Evolutionary conservation across 2,113 vertebrate species (phyloP).

Genomic region (Gila orcuttii): DNA sequence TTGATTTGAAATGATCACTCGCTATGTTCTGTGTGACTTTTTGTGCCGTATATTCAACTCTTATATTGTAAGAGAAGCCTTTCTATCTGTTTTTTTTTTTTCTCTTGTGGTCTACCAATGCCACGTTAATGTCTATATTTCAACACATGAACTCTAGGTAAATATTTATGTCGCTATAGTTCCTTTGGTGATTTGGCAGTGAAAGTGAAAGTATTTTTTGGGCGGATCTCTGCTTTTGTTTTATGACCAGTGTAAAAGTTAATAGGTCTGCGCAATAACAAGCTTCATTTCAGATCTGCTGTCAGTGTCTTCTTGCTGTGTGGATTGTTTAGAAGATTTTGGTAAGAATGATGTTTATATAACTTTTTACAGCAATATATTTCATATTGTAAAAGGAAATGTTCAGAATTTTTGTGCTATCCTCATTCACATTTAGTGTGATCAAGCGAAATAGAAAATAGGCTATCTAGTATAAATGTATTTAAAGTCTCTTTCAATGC

Average conservation of each 20-base stretch:
- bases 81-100: conserved; percentile 57
- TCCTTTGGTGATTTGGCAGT: conserved; percentile 46
- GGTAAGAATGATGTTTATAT: background rate
- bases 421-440: background rate
- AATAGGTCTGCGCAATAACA: no score
- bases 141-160: background rate
- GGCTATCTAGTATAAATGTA: no score
- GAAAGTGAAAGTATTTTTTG: background rate
- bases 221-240: background rate
- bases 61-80: conserved; percentile 67
- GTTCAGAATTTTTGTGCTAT: no score
- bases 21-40: no score
- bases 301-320: background rate
- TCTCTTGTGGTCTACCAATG: no score
- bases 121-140: no score
- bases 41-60: no score
- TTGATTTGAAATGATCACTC: no score
- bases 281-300: background rate
- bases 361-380: background rate
- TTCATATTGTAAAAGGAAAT: background rate
- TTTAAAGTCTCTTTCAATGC: background rate
- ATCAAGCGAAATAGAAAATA: no score
- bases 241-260: background rate
- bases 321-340: background rate
- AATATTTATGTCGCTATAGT: conserved; percentile 65